Conservation (phyloP, 2,888 invertebrate genomes). For the Macrosiphum euphorbiae region DNA sequence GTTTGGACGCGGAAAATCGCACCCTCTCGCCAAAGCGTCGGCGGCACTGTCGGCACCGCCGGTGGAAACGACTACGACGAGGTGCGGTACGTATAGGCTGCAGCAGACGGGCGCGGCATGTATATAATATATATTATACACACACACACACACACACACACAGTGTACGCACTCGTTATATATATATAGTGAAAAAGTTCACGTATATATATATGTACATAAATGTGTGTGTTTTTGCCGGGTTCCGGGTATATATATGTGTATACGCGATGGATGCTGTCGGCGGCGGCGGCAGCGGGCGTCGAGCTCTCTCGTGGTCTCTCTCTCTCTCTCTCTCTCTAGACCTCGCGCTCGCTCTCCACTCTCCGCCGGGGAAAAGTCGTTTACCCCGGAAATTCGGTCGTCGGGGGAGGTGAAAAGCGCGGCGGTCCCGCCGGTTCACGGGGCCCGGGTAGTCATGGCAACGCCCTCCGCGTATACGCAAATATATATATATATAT, state of each 20-base stretch:
- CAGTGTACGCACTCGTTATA: neutral
- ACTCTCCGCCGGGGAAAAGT: slow-evolving; percentile 19
- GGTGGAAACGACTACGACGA: neutral
- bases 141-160: neutral
- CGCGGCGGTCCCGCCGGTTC: slow-evolving; percentile 4
- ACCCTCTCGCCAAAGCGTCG: slow-evolving; percentile 37
- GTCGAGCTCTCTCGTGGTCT: neutral
- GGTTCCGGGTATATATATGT: neutral
- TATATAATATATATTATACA: neutral
- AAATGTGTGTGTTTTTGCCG: neutral
- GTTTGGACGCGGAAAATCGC: slow-evolving; percentile 57
- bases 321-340: too few relatives aligned
- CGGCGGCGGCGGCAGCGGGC: slow-evolving; percentile 35
- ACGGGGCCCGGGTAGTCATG: slow-evolving; percentile 26
- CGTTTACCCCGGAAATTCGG: slow-evolving; percentile 63
- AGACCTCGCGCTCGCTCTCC: neutral
- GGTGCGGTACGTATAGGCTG: neutral
- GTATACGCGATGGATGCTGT: slow-evolving; percentile 43
- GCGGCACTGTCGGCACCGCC: neutral
- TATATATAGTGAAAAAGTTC: neutral
- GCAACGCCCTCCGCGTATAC: slow-evolving; percentile 55
- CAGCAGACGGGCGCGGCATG: neutral
- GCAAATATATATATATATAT: neutral
- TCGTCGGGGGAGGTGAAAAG: slow-evolving; percentile 47
- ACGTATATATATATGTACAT: neutral